Percentiles rank a stretch among this genome's conserved stretches.
Conservation (phyloP, 2,113 vertebrate genomes). For the Lathamus discolor region DNA sequence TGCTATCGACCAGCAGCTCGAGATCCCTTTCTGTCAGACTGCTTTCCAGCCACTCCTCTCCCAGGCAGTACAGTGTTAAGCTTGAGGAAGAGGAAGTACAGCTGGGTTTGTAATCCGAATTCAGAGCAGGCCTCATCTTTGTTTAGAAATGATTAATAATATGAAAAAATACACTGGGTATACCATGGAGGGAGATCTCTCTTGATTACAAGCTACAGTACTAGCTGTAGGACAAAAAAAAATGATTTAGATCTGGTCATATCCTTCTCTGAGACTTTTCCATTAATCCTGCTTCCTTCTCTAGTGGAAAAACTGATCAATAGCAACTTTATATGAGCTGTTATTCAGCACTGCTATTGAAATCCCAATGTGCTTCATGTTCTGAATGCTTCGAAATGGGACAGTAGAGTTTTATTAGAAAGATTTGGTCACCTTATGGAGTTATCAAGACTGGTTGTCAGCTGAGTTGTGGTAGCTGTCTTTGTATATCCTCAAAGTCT, state of each 20-base stretch:
- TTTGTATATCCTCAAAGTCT: not conserved
- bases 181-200: not conserved
- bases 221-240: not conserved
- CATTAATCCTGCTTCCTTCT: not conserved
- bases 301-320: not conserved
- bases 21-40: not conserved
- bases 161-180: not conserved
- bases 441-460: not conserved
- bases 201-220: not conserved
- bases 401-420: not conserved
- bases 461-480: not conserved
- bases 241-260: not conserved
- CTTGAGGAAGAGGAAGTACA: not conserved
- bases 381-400: not conserved
- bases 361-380: not conserved
- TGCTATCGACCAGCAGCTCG: accelerated
- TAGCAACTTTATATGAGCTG: not conserved
- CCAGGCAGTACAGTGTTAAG: not conserved
- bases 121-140: not conserved
- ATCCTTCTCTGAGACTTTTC: not conserved
- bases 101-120: not conserved
- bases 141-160: not conserved
- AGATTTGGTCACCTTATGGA: not conserved
- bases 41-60: not conserved
- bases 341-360: not conserved